phyloP scores from a whole-genome alignment of 1,140 invertebrate genomes.

The Wasmannia auropunctata region DNA sequence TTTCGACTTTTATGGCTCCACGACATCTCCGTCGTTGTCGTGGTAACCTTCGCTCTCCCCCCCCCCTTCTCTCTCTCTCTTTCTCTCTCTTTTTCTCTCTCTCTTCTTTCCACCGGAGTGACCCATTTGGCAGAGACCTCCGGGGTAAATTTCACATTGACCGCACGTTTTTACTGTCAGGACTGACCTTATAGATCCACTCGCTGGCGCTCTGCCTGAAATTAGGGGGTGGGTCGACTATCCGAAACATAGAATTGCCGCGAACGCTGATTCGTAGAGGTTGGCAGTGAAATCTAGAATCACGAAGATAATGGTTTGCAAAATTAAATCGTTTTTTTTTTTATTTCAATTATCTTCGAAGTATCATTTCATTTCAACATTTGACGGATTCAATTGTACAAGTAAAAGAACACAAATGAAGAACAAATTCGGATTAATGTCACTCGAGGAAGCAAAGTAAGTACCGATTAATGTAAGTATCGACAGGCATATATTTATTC shows the following conservation, averaged over 20 bases:
- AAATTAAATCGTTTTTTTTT: neutral
- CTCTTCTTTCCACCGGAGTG: constrained; percentile 58
- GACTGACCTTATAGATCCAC: constrained; percentile 82
- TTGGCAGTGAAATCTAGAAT: constrained; percentile 79
- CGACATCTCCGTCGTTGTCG: constrained; percentile 50
- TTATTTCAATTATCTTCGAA: neutral
- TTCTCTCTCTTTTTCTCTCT: no score
- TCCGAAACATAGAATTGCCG: constrained; percentile 81
- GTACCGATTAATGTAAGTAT: neutral
- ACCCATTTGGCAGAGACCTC: constrained; percentile 77
- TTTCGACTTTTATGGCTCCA: constrained; percentile 66
- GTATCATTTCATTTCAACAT: neutral
- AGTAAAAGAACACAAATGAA: neutral
- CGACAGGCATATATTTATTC: neutral
- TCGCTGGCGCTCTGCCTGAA: constrained; percentile 79
- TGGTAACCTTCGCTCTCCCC: constrained; percentile 33
- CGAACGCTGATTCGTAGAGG: constrained; percentile 73
- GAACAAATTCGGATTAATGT: neutral
- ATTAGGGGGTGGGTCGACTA: constrained; percentile 76
- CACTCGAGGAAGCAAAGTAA: neutral
- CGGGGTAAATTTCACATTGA: constrained; percentile 69
- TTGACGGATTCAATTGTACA: neutral
- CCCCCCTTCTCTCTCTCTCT: no score
- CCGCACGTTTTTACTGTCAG: constrained; percentile 71
- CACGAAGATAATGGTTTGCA: constrained; percentile 49